These are phyloP conservation scores for Myzus persicae DNA, from an alignment of 1,140 invertebrate genomes.

Conservation along the genomic window DNA sequence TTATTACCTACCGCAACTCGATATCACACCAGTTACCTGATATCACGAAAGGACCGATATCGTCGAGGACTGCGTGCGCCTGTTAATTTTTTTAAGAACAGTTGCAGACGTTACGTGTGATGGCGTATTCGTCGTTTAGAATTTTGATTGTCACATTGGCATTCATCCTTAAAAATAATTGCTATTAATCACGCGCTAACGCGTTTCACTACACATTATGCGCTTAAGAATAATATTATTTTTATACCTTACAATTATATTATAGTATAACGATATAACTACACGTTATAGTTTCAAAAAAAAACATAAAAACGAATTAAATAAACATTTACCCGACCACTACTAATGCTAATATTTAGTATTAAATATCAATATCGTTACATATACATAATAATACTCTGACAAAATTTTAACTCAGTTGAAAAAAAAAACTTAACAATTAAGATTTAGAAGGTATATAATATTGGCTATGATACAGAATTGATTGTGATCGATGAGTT, in stretches of 20 bases:
- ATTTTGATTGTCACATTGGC: conserved; percentile 59
- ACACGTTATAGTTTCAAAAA: background rate
- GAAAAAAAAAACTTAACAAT: conserved; percentile 57
- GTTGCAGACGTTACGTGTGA: conserved; percentile 41
- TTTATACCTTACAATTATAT: conserved; percentile 5
- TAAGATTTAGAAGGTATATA: conserved; percentile 48
- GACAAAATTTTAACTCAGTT: conserved; percentile 25
- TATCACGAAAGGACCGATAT: background rate
- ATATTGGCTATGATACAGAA: conserved; percentile 48
- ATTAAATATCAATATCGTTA: conserved; percentile 31
- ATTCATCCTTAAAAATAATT: conserved; percentile 48
- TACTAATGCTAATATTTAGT: conserved; percentile 33
- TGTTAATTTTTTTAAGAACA: conserved; percentile 41
- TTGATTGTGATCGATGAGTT: conserved; percentile 55
- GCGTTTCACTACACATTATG: conserved; percentile 23
- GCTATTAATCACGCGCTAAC: conserved; percentile 33
- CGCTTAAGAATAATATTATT: conserved; percentile 26
- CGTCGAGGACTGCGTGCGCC: background rate
- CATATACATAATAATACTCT: conserved; percentile 40
- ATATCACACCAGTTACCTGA: too few relatives aligned
- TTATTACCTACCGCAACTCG: too few relatives aligned
- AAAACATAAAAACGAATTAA: background rate
- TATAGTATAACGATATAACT: conserved; percentile 32
- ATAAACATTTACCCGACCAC: conserved; percentile 22
- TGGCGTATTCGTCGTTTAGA: conserved; percentile 51